These are phyloP conservation scores for Drosophila neoperkinsi DNA, from an alignment of 2,888 invertebrate species.

Conservation along the genomic window DNA sequence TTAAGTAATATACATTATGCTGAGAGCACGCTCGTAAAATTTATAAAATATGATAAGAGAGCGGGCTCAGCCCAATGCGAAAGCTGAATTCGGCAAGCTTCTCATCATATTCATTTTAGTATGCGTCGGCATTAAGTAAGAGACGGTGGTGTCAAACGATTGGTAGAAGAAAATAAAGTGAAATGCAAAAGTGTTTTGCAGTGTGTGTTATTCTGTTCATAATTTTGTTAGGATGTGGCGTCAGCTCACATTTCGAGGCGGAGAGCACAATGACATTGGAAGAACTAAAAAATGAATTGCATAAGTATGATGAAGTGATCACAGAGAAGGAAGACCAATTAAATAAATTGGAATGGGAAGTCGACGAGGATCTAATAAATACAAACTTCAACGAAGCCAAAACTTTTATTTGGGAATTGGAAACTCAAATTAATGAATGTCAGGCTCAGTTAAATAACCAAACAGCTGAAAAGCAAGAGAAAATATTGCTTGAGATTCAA, in stretches of 20 bases:
- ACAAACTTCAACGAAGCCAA: background rate
- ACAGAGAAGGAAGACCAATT: background rate
- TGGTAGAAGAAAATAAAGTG: background rate
- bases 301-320: background rate
- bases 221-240: background rate
- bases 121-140: background rate
- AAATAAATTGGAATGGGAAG: background rate
- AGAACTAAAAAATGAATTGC: background rate
- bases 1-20: background rate
- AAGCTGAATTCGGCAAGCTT: too few species aligned
- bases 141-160: background rate
- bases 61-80: background rate
- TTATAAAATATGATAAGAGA: background rate
- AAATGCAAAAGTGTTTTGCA: conserved; percentile 19
- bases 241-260: background rate
- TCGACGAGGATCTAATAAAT: background rate
- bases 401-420: too few species aligned
- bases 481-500: background rate
- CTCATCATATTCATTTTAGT: conserved; percentile 1
- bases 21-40: background rate
- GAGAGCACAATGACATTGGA: background rate
- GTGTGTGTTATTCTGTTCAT: background rate
- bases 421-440: conserved; percentile 7
- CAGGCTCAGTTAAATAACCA: background rate
- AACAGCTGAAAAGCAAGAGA: background rate